Percentiles rank a stretch among this genome's conserved stretches.
These are phyloP conservation scores for Cinclus mexicanus DNA, from an alignment of 2,113 vertebrate species.

Conservation along the genomic window DNA sequence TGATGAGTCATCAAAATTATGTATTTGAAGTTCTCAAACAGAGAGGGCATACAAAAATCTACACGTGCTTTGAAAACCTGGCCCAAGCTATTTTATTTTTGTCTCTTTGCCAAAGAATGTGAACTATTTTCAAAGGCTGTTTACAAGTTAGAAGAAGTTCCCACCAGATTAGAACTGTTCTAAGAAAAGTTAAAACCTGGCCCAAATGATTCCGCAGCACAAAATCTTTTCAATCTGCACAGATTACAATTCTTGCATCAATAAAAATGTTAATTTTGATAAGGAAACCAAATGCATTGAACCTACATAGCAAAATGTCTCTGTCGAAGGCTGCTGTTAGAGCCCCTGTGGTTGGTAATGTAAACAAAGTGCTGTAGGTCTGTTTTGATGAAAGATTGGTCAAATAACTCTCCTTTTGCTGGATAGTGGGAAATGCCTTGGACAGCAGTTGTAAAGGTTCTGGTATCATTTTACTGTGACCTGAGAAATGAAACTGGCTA, in stretches of 20 bases:
- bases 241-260: background rate
- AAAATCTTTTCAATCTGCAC: slow-evolving; percentile 6
- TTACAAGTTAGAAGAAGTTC: slow-evolving; percentile 68
- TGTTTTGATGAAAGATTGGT: slow-evolving; percentile 76
- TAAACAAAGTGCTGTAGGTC: slow-evolving; percentile 92
- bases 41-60: background rate
- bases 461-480: slow-evolving; percentile 79
- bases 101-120: slow-evolving; percentile 29
- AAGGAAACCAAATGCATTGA: slow-evolving; percentile 29
- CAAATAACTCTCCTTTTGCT: slow-evolving; percentile 70
- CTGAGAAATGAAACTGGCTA: slow-evolving; percentile 47
- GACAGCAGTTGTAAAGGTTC: slow-evolving; percentile 57
- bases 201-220: background rate
- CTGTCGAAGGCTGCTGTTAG: slow-evolving; percentile 66
- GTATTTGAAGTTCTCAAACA: background rate
- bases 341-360: slow-evolving; percentile 69
- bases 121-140: slow-evolving; percentile 51
- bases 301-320: slow-evolving; percentile 26
- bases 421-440: slow-evolving; percentile 26
- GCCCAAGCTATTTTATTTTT: background rate
- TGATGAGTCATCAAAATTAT: background rate
- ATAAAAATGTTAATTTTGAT: slow-evolving; percentile 13
- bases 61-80: background rate
- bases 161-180: slow-evolving; percentile 40
- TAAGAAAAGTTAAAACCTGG: slow-evolving; percentile 40